Evolutionary conservation across 2,797 vertebrate genomes (phyloP), one percentile per base, ranked within the genome.

Genomic region (Gallinago nigripennis): DNA sequence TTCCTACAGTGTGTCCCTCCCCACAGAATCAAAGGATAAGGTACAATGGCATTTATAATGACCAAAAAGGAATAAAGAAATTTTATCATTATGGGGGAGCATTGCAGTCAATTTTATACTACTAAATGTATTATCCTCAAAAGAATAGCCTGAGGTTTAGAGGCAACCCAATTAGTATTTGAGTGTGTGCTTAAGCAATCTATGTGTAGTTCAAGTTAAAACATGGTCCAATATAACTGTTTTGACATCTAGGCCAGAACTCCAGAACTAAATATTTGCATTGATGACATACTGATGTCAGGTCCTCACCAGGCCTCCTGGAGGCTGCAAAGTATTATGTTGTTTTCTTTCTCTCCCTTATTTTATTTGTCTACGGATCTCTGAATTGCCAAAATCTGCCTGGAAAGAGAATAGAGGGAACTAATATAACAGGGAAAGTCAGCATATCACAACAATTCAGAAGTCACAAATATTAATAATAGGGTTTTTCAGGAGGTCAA

Each of bases 311-410:
- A 86, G 53, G 5, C 5, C 61, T 87, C 79, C 65, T 56, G 37
- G 20, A 94, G 57, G 41, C 61, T 89, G 28, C 8, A 33, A 76
- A 76, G 2, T 16, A 25, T 37, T 63, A 70, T 4, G 10, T 4
- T 64, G 20, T n/a, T 73, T 85, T 77, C n/a, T 80, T 95, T 61
- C 17, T 45, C 66, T 9, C 35, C 50, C 12, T 23, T 41, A 63
- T 48, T 88, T 87, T 53, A 8, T 54, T 84, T 81, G 80, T 61
- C 61, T 51, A 41, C 20, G 27, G 8, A 28, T 58, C 15, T 75
- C 19, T 45, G 13, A 37, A 10, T 53, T 85, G 85, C 54, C 65
- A 84, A 92, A 83, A 83, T 88, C 86, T 77, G 45, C 56, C 85
- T 87, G 35, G 71, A 91, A 94, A 90, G 24, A 45, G 72, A 86